Percentiles rank a stretch among this genome's conserved stretches.
Evolutionary conservation across 2,113 vertebrate genomes (phyloP).

Genomic region (Alligator sinensis): DNA sequence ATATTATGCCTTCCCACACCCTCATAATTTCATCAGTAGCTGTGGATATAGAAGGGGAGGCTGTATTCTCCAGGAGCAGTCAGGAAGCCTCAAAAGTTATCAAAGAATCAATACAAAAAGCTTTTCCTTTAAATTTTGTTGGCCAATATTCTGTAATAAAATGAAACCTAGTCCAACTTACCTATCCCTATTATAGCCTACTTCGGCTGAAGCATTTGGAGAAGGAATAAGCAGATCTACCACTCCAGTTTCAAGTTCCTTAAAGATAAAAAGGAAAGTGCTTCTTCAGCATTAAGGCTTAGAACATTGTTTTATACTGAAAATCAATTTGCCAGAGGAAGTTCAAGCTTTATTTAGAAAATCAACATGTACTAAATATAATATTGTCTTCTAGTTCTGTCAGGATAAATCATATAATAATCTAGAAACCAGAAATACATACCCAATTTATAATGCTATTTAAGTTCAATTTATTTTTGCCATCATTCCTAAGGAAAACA

Average conservation of each 20-base stretch:
- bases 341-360: neutral
- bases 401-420: neutral
- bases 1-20: neutral
- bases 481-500: neutral
- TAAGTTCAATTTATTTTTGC: neutral
- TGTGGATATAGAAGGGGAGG: neutral
- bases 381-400: neutral
- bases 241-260: slow-evolving; percentile 89
- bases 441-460: neutral
- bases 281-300: neutral
- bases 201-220: slow-evolving; percentile 88
- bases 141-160: neutral
- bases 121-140: neutral
- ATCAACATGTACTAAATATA: neutral
- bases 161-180: slow-evolving; percentile 55
- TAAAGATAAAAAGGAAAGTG: slow-evolving; percentile 23
- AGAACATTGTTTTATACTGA: neutral
- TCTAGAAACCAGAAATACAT: neutral
- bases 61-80: neutral
- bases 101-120: neutral
- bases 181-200: slow-evolving; percentile 89
- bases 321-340: neutral
- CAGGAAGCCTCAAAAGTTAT: neutral
- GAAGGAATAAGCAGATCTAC: slow-evolving; percentile 89
- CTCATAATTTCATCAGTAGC: neutral